Conservation (phyloP, 2,113 vertebrate species). For the Reinhardtius hippoglossoides region DNA sequence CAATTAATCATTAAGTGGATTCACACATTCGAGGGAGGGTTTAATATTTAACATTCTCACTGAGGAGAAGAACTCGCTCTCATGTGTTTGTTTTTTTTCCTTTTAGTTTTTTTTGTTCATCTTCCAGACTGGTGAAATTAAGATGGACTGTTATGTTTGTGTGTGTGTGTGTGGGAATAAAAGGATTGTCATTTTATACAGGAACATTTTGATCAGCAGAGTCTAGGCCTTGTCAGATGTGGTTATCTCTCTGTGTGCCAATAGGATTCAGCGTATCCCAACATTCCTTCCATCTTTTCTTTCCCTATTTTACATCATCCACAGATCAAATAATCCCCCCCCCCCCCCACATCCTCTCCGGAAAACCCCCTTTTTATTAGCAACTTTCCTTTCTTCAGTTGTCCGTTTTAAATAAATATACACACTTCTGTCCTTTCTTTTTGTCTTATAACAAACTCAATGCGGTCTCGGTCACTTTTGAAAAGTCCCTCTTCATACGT, state of each 20-base stretch:
- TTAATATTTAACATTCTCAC: conserved; percentile 38
- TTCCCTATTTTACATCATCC: conserved; percentile 45
- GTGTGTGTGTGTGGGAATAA: conserved; percentile 22
- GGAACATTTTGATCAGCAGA: conserved; percentile 49
- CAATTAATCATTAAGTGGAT: conserved; percentile 62
- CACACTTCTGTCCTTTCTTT: conserved; percentile 45
- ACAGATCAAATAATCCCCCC: conserved; percentile 5
- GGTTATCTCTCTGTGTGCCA: conserved; percentile 70
- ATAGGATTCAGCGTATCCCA: conserved; percentile 73
- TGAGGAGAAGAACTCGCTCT: conserved; percentile 11
- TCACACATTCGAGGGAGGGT: conserved; percentile 47
- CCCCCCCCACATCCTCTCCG: not conserved
- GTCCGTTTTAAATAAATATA: conserved; percentile 68
- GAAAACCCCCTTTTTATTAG: conserved; percentile 6
- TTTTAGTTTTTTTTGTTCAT: conserved; percentile 16
- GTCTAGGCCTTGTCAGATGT: conserved; percentile 47
- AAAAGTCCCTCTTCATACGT: conserved; percentile 45
- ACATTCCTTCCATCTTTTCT: conserved; percentile 60
- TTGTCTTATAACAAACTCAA: conserved; percentile 59
- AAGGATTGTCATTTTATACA: conserved; percentile 57
- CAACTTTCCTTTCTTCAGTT: conserved; percentile 45
- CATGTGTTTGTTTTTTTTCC: conserved; percentile 16
- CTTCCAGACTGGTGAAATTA: conserved; percentile 41
- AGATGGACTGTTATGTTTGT: conserved; percentile 41
- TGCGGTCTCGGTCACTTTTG: conserved; percentile 63